Conservation (phyloP, 2,888 invertebrate species). For the Ectemnius lituratus region DNA sequence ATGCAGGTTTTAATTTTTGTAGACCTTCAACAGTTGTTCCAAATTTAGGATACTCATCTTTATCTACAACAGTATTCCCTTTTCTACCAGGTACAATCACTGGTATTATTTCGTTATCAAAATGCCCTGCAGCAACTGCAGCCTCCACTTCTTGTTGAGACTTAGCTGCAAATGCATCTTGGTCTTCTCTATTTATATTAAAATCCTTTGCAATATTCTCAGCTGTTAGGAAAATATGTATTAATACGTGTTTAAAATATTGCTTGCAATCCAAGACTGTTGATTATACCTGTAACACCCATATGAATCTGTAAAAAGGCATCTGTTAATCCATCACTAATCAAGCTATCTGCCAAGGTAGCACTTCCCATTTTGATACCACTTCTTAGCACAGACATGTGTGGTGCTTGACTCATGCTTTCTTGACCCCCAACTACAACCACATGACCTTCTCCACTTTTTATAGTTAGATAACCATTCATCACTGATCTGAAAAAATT, state of each 20-base stretch:
- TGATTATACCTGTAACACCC: slow-evolving; percentile 85
- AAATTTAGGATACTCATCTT: slow-evolving; percentile 86
- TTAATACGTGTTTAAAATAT: slow-evolving; percentile 5
- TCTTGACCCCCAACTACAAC: slow-evolving; percentile 91
- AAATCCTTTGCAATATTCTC: slow-evolving; percentile 87
- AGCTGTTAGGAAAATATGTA: slow-evolving; percentile 77
- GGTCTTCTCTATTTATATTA: slow-evolving; percentile 83
- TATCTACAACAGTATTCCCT: slow-evolving; percentile 78
- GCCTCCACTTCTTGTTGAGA: slow-evolving; percentile 84
- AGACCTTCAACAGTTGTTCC: slow-evolving; percentile 82
- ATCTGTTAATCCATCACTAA: slow-evolving; percentile 87
- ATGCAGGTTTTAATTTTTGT: slow-evolving; percentile 83
- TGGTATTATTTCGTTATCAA: slow-evolving; percentile 86
- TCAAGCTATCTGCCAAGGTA: slow-evolving; percentile 83
- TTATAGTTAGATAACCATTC: slow-evolving; percentile 85
- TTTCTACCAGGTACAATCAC: slow-evolving; percentile 80
- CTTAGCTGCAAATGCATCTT: slow-evolving; percentile 84
- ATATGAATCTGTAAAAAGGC: slow-evolving; percentile 86
- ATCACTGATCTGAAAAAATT: slow-evolving; percentile 80
- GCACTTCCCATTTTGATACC: slow-evolving; percentile 85
- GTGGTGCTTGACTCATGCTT: slow-evolving; percentile 88
- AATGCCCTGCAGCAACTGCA: slow-evolving; percentile 83
- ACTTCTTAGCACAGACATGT: slow-evolving; percentile 82
- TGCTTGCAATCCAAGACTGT: slow-evolving; percentile 7
- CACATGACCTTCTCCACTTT: slow-evolving; percentile 82